These are phyloP conservation scores for Hoplias malabaricus DNA, from an alignment of 2,113 vertebrate species.

Conservation along the genomic window DNA sequence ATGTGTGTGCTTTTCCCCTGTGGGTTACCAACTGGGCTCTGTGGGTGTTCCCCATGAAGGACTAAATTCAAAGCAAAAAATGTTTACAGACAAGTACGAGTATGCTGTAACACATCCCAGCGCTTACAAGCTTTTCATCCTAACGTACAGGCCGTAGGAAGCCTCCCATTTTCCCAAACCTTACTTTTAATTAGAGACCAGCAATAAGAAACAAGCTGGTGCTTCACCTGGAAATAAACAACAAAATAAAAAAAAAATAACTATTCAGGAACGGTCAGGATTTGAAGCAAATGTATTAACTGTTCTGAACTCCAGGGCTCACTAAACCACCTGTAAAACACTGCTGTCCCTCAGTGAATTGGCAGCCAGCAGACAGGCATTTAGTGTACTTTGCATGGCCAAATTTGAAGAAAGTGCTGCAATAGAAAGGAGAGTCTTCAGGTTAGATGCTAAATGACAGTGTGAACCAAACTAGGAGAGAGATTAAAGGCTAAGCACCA, in stretches of 20 bases:
- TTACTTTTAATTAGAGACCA: neutral
- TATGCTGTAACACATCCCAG: neutral
- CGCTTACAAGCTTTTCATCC: neutral
- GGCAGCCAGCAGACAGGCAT: neutral
- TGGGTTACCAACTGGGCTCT: constrained; percentile 14
- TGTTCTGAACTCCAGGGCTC: neutral
- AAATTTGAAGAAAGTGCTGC: neutral
- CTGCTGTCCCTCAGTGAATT: neutral
- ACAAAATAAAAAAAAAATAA: no score
- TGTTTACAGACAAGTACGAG: constrained; percentile 40
- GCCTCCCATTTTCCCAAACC: neutral
- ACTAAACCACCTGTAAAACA: neutral
- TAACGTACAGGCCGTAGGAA: neutral
- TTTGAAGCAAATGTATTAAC: neutral
- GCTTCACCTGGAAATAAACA: neutral
- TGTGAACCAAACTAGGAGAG: neutral
- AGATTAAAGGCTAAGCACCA: no score
- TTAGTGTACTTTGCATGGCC: neutral
- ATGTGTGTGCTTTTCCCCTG: constrained; percentile 1
- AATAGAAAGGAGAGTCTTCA: neutral
- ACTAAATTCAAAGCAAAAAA: constrained; percentile 5
- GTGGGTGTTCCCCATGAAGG: constrained; percentile 33
- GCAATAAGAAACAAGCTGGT: neutral
- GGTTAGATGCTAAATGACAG: neutral
- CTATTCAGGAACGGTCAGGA: neutral